Evolutionary conservation across 1,140 invertebrate genomes (phyloP).

Genomic region (Hyposmocoma kahamanoa): DNA sequence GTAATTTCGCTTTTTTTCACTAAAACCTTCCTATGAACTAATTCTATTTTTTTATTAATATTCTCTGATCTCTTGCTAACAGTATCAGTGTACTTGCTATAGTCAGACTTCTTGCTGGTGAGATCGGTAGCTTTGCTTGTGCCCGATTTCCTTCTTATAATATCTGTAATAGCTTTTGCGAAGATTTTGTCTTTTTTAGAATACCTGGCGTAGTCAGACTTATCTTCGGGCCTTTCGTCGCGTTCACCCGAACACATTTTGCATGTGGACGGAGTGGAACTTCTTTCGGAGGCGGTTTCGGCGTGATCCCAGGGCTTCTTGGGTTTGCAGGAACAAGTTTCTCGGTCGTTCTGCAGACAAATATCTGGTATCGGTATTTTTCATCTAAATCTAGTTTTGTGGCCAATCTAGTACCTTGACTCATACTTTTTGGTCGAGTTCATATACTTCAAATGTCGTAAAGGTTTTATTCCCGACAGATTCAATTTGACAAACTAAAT

Average conservation of each 20-base stretch:
- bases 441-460: too few species aligned
- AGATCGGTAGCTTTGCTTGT: slow-evolving; percentile 21
- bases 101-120: slow-evolving; percentile 29
- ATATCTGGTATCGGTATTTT: slow-evolving; percentile 16
- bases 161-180: slow-evolving; percentile 17
- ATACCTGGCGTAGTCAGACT: slow-evolving; percentile 21
- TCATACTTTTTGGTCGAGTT: too few species aligned
- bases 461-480: too few species aligned
- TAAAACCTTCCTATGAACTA: slow-evolving; percentile 15
- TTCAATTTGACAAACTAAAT: too few species aligned
- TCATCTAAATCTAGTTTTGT: too few species aligned
- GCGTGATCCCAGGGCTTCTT: slow-evolving; percentile 26
- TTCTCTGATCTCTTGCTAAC: slow-evolving; percentile 26
- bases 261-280: slow-evolving; percentile 51
- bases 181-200: background rate
- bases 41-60: slow-evolving; percentile 26
- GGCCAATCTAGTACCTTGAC: too few species aligned
- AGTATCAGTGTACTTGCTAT: slow-evolving; percentile 26
- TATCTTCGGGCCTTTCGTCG: slow-evolving; percentile 20
- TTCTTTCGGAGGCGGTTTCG: slow-evolving; percentile 24
- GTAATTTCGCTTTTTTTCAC: slow-evolving; percentile 25
- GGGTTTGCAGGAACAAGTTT: slow-evolving; percentile 36
- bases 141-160: slow-evolving; percentile 15
- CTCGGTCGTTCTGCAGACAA: slow-evolving; percentile 38
- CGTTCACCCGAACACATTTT: slow-evolving; percentile 39